Percentiles rank a stretch among this genome's conserved stretches.
Evolutionary conservation across 2,113 vertebrate species (phyloP).

Genomic region (Archilochus colubris): DNA sequence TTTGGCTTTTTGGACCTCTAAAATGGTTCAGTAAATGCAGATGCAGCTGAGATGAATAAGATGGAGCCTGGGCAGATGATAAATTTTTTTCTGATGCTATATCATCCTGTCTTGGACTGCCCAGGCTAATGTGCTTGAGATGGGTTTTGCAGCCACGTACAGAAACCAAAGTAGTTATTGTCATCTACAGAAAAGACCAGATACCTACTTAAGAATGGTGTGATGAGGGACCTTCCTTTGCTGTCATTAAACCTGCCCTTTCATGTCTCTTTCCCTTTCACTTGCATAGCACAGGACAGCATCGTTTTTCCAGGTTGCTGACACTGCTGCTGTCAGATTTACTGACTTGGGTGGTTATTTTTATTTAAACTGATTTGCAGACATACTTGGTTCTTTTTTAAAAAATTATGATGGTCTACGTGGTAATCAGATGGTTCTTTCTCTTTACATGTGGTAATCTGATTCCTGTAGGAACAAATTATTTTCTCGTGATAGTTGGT

Average conservation of each 20-base stretch:
- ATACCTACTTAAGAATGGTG: neutral
- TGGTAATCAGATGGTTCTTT: neutral
- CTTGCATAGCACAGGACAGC: neutral
- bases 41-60: too few species aligned
- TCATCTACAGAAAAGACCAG: neutral
- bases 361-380: neutral
- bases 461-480: neutral
- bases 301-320: neutral
- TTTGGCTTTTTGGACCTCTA: too few species aligned
- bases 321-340: neutral
- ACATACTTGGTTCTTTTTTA: neutral
- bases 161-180: neutral
- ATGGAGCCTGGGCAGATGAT: too few species aligned
- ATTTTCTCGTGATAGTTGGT: neutral
- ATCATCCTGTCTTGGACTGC: neutral
- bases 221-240: neutral
- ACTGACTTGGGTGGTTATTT: neutral
- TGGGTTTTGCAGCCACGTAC: neutral
- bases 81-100: neutral
- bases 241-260: neutral
- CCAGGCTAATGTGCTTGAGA: neutral
- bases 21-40: too few species aligned
- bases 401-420: neutral
- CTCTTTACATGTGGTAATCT: neutral
- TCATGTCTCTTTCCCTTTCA: neutral